Percentiles rank a stretch among this genome's conserved stretches.
phyloP scores from a whole-genome alignment of 37 sponge, comb jelly and placozoan genomes.

The Corticium candelabrum region DNA sequence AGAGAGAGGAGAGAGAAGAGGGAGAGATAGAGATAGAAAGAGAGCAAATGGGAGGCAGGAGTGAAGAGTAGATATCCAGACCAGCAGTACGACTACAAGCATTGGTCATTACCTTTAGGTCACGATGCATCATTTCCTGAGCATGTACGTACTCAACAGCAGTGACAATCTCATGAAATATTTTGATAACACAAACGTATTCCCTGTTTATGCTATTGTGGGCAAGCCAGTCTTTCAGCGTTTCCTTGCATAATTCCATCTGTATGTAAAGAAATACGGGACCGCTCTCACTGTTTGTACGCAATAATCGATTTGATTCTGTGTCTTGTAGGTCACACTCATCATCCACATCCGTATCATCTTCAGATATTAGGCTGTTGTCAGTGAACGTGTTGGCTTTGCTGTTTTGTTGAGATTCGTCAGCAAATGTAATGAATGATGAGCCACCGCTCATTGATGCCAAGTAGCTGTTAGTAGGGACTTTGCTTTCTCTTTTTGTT shows the following conservation, averaged over 20 bases:
- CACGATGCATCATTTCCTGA: constrained; percentile 79
- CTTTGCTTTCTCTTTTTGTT: no score
- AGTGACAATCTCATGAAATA: constrained; percentile 60
- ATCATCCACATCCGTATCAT: no score
- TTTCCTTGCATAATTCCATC: constrained; percentile 89
- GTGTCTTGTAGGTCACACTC: no score
- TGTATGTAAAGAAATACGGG: constrained; percentile 75
- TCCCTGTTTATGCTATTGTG: constrained; percentile 12
- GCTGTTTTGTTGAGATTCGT: no score
- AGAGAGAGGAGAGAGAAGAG: not conserved
- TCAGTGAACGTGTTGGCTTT: no score
- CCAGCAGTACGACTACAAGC: not conserved
- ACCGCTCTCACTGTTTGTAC: constrained; percentile 7
- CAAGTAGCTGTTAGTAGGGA: no score
- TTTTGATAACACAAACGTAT: constrained; percentile 17
- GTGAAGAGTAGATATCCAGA: not conserved
- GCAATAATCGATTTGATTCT: no score
- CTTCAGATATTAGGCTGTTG: no score
- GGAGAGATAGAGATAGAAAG: not conserved
- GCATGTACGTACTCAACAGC: constrained; percentile 83
- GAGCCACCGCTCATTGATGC: no score
- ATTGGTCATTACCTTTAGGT: constrained; percentile 47
- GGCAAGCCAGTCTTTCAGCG: constrained; percentile 70
- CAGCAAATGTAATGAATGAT: no score
- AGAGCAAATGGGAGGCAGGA: not conserved